Percentiles rank a stretch among this genome's conserved stretches.
Conservation (phyloP, 2,113 vertebrate genomes). For the Tetrax tetrax region DNA sequence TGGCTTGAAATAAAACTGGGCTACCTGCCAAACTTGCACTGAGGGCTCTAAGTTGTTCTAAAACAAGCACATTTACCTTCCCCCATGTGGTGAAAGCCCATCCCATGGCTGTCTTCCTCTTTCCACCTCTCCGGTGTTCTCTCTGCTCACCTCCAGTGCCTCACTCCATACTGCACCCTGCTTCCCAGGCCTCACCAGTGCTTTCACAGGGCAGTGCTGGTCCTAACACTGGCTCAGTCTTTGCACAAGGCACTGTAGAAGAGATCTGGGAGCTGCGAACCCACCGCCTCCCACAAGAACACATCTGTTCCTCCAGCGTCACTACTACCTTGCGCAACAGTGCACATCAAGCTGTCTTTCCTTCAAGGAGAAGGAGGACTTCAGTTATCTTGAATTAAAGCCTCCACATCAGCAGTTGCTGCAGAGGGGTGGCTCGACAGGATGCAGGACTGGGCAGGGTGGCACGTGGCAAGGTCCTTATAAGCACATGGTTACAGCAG, state of each 20-base stretch:
- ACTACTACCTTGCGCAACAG: not conserved
- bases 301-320: not conserved
- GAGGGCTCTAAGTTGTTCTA: not conserved
- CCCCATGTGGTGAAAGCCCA: not conserved
- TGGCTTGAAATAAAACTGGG: conserved; percentile 34
- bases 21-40: not conserved
- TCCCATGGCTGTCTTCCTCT: not conserved
- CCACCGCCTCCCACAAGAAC: not conserved
- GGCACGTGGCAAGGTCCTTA: not conserved
- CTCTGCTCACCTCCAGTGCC: not conserved
- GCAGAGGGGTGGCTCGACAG: not conserved
- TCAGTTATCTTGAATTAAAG: not conserved
- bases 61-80: conserved; percentile 5
- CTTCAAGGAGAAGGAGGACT: not conserved
- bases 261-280: not conserved
- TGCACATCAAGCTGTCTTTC: not conserved
- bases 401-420: not conserved
- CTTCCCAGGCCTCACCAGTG: not conserved
- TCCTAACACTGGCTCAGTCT: not conserved
- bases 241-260: not conserved
- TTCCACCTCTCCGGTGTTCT: not conserved
- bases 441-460: not conserved
- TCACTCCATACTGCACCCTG: not conserved
- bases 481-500: not conserved
- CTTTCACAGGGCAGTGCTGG: not conserved